Percentiles rank a stretch among this genome's conserved stretches.
Evolutionary conservation across 1,140 invertebrate genomes (phyloP).

Genomic region (Hylaeus anthracinus): DNA sequence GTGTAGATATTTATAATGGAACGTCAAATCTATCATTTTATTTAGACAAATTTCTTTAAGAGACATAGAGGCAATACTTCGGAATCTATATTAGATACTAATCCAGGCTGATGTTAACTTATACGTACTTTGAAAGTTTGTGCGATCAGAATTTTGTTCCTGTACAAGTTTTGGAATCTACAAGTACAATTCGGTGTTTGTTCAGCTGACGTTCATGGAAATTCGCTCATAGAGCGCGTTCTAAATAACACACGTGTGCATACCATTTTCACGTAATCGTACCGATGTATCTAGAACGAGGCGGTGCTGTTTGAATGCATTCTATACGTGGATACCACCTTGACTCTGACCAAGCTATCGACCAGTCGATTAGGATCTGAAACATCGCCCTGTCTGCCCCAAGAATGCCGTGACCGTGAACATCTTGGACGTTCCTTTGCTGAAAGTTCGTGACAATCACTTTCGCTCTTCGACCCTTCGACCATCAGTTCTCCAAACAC

Average conservation of each 20-base stretch:
- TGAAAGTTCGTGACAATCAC: conserved; percentile 14
- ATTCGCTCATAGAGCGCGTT: neutral
- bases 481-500: neutral
- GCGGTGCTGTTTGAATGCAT: conserved; percentile 14
- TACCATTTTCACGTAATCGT: conserved; percentile 6
- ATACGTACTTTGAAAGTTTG: too few relatives aligned
- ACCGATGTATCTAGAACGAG: neutral
- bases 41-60: too few relatives aligned
- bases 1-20: too few relatives aligned
- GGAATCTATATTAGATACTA: too few relatives aligned
- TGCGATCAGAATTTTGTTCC: too few relatives aligned
- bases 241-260: neutral
- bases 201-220: neutral
- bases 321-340: conserved; percentile 52
- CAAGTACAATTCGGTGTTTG: too few relatives aligned
- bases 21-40: too few relatives aligned
- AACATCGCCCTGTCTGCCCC: conserved; percentile 32
- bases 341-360: conserved; percentile 65
- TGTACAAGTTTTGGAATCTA: too few relatives aligned
- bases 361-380: conserved; percentile 65
- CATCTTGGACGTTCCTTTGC: conserved; percentile 46
- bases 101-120: too few relatives aligned
- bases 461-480: neutral
- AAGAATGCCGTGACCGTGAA: conserved; percentile 52
- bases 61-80: too few relatives aligned